Evolutionary conservation across 1,140 invertebrate species (phyloP).

Genomic region (Bombus balteatus): DNA sequence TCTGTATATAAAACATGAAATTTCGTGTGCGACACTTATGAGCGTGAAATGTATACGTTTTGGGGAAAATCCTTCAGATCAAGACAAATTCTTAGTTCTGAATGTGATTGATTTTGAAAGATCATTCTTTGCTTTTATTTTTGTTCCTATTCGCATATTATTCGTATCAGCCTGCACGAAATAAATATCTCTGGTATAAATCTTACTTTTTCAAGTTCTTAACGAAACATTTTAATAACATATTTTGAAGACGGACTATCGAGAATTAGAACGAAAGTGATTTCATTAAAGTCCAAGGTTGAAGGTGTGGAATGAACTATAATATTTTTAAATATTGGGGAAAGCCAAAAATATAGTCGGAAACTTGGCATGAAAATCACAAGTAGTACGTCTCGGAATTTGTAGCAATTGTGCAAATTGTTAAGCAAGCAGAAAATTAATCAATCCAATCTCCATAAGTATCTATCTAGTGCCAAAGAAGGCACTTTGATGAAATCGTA

Average conservation of each 20-base stretch:
- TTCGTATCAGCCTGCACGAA: too few relatives aligned
- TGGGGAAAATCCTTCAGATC: too few relatives aligned
- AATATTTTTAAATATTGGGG: not conserved
- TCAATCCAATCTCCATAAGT: not conserved
- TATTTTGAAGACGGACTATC: not conserved
- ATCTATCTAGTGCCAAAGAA: not conserved
- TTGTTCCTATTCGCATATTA: too few relatives aligned
- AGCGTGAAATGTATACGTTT: too few relatives aligned
- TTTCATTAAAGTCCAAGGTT: not conserved
- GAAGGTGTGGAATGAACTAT: not conserved
- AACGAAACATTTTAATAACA: not conserved
- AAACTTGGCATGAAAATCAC: too few relatives aligned
- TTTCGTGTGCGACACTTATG: too few relatives aligned
- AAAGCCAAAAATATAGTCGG: not conserved
- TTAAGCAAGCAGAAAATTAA: conserved; percentile 18
- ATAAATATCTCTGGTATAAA: not conserved
- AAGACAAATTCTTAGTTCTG: too few relatives aligned
- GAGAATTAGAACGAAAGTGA: not conserved
- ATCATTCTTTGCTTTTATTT: too few relatives aligned
- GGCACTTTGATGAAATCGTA: conserved; percentile 33
- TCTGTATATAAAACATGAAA: too few relatives aligned
- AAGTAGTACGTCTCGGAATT: not conserved
- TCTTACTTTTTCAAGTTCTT: not conserved
- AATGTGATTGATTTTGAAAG: too few relatives aligned
- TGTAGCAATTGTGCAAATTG: not conserved